Evolutionary conservation across 2,888 invertebrate genomes (phyloP), one percentile per base, ranked within the genome.

Genomic region (Diarsia dahlii): DNA sequence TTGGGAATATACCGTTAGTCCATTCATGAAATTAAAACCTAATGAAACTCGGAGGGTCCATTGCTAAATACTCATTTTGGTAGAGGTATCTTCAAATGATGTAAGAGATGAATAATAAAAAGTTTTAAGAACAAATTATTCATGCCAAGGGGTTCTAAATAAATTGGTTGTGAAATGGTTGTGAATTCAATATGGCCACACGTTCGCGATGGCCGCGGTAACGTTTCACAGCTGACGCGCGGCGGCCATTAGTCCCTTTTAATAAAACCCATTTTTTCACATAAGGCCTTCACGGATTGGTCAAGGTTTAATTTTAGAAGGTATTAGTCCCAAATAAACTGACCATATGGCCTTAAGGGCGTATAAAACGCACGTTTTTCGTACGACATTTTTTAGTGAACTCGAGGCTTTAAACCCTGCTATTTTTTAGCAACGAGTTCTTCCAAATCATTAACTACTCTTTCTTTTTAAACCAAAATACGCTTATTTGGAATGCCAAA

Each of bases 191-290:
- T 54, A 39, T 45, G 54, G 81, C 63, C 45, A 77, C 50, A 72
- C 20, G 50, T 73, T 64, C 54, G 23, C 23, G 28, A 74, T 75
- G 54, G 62, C 66, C 23, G 54, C 23, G 81, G 78, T 78, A 78
- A 63, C 15, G 13, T 13, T 46, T n/a, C 50, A 23, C 81, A 78
- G 78, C 78, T 78, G 78, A 63, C 76, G 76, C 67, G n/a, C 45
- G n/a, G 46, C 5, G n/a, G 54, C 60, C 66, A 81, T 78, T 78
- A 72, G 58, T 20, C 23, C 46, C 23, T 78, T 78, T 75, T 67
- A 81, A 63, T 78, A 78, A 78, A 81, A 75, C 66, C 66, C 45
- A 10, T 56, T 74, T 78, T 81, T 78, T 73, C 65, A 48, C 65
- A 0, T 54, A 65, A 60, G 63, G 78, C 75, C n/a, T 65, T 67